These are phyloP conservation scores for Proctacanthus coquilletti DNA, from an alignment of 1,140 invertebrate species.

Conservation along the genomic window DNA sequence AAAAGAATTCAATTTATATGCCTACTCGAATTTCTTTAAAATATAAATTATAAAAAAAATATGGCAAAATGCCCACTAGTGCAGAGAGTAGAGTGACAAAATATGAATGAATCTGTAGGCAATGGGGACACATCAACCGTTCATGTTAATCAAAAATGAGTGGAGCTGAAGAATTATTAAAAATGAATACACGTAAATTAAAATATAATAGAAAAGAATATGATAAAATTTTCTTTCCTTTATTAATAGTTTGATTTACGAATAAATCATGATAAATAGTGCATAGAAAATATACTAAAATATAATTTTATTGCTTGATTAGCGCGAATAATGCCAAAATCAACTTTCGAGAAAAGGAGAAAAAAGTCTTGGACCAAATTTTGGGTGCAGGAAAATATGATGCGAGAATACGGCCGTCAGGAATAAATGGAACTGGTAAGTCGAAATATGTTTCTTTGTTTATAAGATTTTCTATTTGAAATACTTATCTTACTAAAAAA, in stretches of 20 bases:
- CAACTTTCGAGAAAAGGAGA: conserved; percentile 86
- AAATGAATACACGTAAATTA: not conserved
- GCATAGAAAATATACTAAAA: conserved; percentile 2
- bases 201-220: not conserved
- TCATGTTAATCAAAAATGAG: conserved; percentile 19
- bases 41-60: conserved; percentile 27
- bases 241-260: too few species aligned
- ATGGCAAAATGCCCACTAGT: too few species aligned
- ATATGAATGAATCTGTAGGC: too few species aligned
- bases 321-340: conserved; percentile 52
- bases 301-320: conserved; percentile 8
- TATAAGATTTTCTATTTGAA: not conserved
- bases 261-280: not conserved
- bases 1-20: conserved; percentile 7
- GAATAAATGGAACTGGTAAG: conserved; percentile 83
- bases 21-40: conserved; percentile 1
- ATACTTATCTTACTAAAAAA: not conserved
- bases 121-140: too few species aligned
- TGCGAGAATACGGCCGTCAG: conserved; percentile 79
- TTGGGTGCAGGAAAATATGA: conserved; percentile 80
- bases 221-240: not conserved
- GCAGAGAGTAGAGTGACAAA: too few species aligned
- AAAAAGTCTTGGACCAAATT: conserved; percentile 84
- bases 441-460: not conserved
- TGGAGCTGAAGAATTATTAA: not conserved